phyloP scores from a whole-genome alignment of 53 echinoderm and acorn worm genomes.

The Patiria pectinifera region DNA sequence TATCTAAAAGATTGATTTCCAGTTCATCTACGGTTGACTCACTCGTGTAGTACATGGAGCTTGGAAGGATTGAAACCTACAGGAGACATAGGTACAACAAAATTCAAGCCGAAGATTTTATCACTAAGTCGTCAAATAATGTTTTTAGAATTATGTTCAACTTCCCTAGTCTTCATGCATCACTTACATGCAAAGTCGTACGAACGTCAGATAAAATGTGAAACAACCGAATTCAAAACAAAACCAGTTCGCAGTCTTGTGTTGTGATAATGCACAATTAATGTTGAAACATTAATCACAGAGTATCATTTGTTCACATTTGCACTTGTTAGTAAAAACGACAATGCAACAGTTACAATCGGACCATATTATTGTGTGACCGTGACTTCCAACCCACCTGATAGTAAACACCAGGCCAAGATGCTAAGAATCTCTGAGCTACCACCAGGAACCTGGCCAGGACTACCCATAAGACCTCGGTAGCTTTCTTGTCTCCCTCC shows the following conservation, averaged over 20 bases:
- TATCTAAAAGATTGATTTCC: slow-evolving; percentile 74
- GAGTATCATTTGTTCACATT: too few species aligned
- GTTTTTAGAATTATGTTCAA: not conserved
- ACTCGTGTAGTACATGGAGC: slow-evolving; percentile 72
- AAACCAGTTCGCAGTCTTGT: too few species aligned
- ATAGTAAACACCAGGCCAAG: slow-evolving; percentile 75
- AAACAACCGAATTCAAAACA: too few species aligned
- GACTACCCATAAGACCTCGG: slow-evolving; percentile 87
- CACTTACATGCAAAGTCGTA: not conserved
- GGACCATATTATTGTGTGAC: not conserved
- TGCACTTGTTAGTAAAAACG: too few species aligned
- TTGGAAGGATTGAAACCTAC: slow-evolving; percentile 80
- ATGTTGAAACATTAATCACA: too few species aligned
- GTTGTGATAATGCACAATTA: too few species aligned
- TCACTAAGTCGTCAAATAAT: not conserved
- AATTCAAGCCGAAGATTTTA: not conserved
- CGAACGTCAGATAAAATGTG: too few species aligned
- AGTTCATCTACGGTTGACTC: slow-evolving; percentile 60
- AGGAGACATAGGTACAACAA: not conserved
- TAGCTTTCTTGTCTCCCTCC: slow-evolving; percentile 87
- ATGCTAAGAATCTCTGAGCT: slow-evolving; percentile 73
- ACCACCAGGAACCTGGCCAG: slow-evolving; percentile 76
- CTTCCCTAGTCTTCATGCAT: not conserved
- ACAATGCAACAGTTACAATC: too few species aligned
- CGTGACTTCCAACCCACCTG: slow-evolving; percentile 65